Conservation (phyloP, 2,888 invertebrate species). For the Trachelus tabidus region DNA sequence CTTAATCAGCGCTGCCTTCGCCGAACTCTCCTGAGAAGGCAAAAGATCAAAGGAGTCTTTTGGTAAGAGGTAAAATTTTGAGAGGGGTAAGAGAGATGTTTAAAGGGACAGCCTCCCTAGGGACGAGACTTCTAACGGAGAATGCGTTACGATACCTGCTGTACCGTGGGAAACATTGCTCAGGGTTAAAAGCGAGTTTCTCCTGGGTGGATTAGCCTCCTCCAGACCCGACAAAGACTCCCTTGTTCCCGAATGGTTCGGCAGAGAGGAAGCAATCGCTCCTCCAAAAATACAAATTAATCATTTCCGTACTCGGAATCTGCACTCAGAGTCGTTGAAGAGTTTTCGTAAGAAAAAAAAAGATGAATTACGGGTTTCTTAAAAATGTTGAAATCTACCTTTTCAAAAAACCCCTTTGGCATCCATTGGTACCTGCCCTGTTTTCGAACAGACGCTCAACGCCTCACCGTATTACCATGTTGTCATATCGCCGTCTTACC, state of each 20-base stretch:
- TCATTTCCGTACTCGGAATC: not conserved
- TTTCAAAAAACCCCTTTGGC: not conserved
- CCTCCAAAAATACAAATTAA: not conserved
- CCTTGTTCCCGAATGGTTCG: slow-evolving; percentile 31
- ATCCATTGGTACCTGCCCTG: not conserved
- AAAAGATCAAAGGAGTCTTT: not conserved
- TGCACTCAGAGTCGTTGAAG: not conserved
- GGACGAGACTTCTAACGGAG: not conserved
- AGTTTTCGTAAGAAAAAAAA: not conserved
- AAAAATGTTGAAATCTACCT: not conserved
- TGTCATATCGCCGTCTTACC: slow-evolving; percentile 32
- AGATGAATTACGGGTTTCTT: not conserved
- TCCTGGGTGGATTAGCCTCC: slow-evolving; percentile 32
- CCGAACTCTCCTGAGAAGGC: not conserved
- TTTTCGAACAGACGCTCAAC: not conserved
- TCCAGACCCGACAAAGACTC: slow-evolving; percentile 40
- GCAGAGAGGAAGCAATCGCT: not conserved
- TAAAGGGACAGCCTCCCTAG: too few species aligned
- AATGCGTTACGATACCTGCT: slow-evolving; percentile 37
- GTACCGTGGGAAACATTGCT: slow-evolving; percentile 58
- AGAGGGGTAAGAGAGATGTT: not conserved
- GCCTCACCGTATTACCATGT: slow-evolving; percentile 35
- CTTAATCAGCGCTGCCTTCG: not conserved
- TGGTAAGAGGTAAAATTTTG: not conserved
- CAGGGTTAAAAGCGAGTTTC: slow-evolving; percentile 45